A percentile compares a stretch with the other conserved stretches of the same genome.
Evolutionary conservation across 2,888 invertebrate genomes (phyloP).

Genomic region (Mythimna vitellina): DNA sequence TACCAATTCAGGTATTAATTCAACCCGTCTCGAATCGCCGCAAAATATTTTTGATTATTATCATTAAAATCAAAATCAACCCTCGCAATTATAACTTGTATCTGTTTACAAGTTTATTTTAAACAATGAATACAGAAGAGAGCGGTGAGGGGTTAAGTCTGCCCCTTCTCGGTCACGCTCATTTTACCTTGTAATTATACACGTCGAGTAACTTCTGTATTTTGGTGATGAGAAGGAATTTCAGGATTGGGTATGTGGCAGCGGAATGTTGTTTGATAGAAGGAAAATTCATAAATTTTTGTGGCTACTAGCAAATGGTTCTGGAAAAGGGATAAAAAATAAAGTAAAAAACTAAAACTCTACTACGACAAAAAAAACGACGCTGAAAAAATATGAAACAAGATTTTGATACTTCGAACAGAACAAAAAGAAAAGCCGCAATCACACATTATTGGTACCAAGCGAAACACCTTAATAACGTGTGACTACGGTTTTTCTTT

Average conservation of each 20-base stretch:
- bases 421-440: too few species aligned
- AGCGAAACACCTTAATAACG: too few species aligned
- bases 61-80: constrained; percentile 52
- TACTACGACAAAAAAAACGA: too few species aligned
- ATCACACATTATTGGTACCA: too few species aligned
- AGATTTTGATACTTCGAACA: too few species aligned
- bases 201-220: constrained; percentile 73
- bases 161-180: constrained; percentile 79
- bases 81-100: constrained; percentile 60
- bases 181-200: constrained; percentile 85
- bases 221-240: constrained; percentile 57
- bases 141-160: constrained; percentile 69
- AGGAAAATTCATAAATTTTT: not conserved
- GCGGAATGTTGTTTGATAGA: not conserved
- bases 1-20: constrained; percentile 21
- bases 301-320: not conserved
- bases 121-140: constrained; percentile 73
- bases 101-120: constrained; percentile 71
- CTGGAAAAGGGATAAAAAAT: not conserved
- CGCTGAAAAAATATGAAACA: too few species aligned
- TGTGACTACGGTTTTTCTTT: too few species aligned
- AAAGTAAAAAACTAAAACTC: too few species aligned
- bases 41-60: constrained; percentile 42
- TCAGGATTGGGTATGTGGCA: constrained; percentile 59
- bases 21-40: constrained; percentile 38